Evolutionary conservation across 92 coral and sea anemone genomes (phyloP).

Genomic region (Pocillopora grandis): DNA sequence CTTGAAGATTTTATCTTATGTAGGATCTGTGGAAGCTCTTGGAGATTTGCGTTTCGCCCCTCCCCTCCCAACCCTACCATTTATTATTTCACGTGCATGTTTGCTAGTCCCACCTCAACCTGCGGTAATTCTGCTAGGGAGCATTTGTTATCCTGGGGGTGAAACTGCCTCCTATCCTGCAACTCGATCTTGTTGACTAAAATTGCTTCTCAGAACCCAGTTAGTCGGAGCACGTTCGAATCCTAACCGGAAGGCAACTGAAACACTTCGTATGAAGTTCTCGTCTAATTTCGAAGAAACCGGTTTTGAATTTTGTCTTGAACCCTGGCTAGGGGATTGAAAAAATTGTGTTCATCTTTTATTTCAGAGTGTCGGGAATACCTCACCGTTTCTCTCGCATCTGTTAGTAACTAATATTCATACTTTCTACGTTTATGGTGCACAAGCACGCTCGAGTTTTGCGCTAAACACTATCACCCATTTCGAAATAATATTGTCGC

Average conservation of each 20-base stretch:
- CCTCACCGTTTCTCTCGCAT: background rate
- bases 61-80: too few species aligned
- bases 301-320: background rate
- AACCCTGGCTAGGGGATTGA: too few species aligned
- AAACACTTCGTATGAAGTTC: background rate
- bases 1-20: too few species aligned
- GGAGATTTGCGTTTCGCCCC: too few species aligned
- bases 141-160: background rate
- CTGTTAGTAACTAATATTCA: background rate
- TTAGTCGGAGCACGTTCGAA: too few species aligned
- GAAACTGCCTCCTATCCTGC: background rate
- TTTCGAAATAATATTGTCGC: too few species aligned
- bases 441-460: conserved; percentile 14
- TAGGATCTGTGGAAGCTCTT: too few species aligned
- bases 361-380: background rate
- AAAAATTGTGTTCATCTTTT: background rate
- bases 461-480: background rate
- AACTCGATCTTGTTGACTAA: background rate
- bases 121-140: background rate
- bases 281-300: background rate
- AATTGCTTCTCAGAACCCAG: too few species aligned
- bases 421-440: background rate
- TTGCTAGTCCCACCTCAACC: background rate
- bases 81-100: too few species aligned
- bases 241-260: background rate